These are phyloP conservation scores for Sakesphorus luctuosus DNA, from an alignment of 2,113 vertebrate species.

Conservation along the genomic window DNA sequence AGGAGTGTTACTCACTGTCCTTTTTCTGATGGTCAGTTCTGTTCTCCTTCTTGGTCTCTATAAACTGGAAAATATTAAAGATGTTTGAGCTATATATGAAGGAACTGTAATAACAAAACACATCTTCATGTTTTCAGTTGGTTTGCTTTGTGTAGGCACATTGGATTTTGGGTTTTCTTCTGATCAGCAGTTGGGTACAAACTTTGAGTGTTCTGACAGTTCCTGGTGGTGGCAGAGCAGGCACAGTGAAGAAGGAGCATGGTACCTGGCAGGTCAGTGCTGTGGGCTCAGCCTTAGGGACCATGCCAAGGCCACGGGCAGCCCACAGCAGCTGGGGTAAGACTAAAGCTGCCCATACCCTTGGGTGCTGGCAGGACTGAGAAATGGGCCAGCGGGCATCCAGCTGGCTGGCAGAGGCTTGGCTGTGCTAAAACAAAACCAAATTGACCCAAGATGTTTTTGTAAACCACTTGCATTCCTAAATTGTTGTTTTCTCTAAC, in stretches of 20 bases:
- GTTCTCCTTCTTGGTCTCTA: not conserved
- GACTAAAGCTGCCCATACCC: not conserved
- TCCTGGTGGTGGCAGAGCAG: not conserved
- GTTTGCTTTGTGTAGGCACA: not conserved
- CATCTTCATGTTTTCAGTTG: not conserved
- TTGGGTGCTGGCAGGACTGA: not conserved
- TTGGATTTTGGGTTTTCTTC: not conserved
- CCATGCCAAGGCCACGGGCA: not conserved
- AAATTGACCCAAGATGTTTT: not conserved
- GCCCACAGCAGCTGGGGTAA: not conserved
- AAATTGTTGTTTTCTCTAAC: not conserved
- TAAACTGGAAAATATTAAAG: not conserved
- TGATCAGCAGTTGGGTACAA: not conserved
- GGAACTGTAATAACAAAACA: not conserved
- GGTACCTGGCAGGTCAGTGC: fast-evolving
- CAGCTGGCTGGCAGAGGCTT: not conserved
- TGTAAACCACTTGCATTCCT: not conserved
- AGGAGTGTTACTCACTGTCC: not conserved
- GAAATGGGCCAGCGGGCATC: not conserved
- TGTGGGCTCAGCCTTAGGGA: not conserved
- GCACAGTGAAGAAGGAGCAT: not conserved
- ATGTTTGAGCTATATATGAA: not conserved
- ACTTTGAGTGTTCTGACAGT: not conserved
- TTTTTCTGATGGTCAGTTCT: not conserved
- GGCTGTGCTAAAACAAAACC: not conserved